These are phyloP conservation scores for Pediacus dermestoides DNA, from an alignment of 2,888 invertebrate species.

Conservation along the genomic window DNA sequence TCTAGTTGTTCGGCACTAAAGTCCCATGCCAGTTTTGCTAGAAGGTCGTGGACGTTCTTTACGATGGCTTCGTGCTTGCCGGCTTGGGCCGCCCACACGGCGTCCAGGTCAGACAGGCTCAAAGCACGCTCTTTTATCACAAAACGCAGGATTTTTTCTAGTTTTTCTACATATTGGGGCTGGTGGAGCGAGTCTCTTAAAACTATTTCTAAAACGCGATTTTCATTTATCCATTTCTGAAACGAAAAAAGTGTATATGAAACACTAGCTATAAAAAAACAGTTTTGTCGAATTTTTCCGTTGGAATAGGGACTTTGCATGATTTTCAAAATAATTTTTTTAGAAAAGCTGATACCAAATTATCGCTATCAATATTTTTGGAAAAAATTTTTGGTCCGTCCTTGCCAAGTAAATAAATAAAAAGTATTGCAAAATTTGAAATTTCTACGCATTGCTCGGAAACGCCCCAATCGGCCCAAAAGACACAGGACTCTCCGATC, in stretches of 20 bases:
- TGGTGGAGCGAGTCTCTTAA: constrained; percentile 94
- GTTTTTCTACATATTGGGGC: constrained; percentile 94
- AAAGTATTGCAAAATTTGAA: no score
- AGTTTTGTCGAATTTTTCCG: no score
- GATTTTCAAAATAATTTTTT: no score
- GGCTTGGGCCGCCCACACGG: constrained; percentile 95
- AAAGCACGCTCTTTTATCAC: constrained; percentile 91
- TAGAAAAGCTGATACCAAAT: no score
- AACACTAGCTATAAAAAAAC: no score
- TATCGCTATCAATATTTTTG: no score
- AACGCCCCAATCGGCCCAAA: no score
- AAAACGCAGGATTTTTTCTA: constrained; percentile 96
- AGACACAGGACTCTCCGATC: no score
- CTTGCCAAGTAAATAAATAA: no score
- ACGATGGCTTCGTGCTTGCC: constrained; percentile 98
- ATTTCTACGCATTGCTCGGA: no score
- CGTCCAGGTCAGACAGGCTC: constrained; percentile 87
- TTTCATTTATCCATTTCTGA: constrained; percentile 93
- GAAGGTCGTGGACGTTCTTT: constrained; percentile 92
- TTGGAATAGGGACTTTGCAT: no score
- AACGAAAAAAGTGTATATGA: constrained; percentile 32
- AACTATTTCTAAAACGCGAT: constrained; percentile 91
- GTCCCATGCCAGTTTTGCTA: constrained; percentile 97
- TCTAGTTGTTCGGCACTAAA: constrained; percentile 96
- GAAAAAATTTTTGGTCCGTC: no score